These are phyloP conservation scores for Dromius quadrimaculatus DNA, from an alignment of 2,888 invertebrate species.

Conservation along the genomic window DNA sequence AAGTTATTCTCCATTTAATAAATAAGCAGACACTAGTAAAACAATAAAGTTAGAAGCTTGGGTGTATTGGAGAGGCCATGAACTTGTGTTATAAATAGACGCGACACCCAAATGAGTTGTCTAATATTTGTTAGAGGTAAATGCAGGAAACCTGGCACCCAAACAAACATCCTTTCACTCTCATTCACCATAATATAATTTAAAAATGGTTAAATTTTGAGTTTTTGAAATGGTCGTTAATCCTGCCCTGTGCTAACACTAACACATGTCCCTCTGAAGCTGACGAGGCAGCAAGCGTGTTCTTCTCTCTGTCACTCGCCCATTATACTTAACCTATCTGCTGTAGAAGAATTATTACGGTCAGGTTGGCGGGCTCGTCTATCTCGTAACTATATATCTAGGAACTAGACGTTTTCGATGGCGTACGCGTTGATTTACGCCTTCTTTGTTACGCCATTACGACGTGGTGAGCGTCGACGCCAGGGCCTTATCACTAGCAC, in stretches of 20 bases:
- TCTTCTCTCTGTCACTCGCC: slow-evolving; percentile 58
- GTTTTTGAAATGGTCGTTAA: no score
- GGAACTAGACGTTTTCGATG: slow-evolving; percentile 59
- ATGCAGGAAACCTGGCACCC: no score
- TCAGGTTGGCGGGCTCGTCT: slow-evolving; percentile 60
- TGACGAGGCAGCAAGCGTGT: slow-evolving; percentile 35
- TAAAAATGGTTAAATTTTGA: no score
- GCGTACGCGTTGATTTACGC: slow-evolving; percentile 61
- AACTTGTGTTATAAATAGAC: no score
- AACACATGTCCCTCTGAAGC: slow-evolving; percentile 30
- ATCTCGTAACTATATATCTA: slow-evolving; percentile 60
- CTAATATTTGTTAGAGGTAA: no score
- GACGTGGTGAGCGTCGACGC: slow-evolving; percentile 52
- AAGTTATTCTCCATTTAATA: no score
- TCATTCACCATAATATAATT: no score
- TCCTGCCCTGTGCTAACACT: slow-evolving; percentile 26
- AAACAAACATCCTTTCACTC: no score
- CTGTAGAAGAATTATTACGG: slow-evolving; percentile 62
- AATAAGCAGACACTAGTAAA: no score
- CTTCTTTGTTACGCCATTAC: slow-evolving; percentile 61
- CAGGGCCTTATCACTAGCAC: slow-evolving; percentile 55
- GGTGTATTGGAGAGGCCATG: no score
- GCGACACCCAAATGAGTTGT: no score
- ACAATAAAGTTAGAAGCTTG: no score
- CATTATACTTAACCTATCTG: slow-evolving; percentile 62